Evolutionary conservation across 2,113 vertebrate species (phyloP).

Genomic region (Campylorhamphus procurvoides): DNA sequence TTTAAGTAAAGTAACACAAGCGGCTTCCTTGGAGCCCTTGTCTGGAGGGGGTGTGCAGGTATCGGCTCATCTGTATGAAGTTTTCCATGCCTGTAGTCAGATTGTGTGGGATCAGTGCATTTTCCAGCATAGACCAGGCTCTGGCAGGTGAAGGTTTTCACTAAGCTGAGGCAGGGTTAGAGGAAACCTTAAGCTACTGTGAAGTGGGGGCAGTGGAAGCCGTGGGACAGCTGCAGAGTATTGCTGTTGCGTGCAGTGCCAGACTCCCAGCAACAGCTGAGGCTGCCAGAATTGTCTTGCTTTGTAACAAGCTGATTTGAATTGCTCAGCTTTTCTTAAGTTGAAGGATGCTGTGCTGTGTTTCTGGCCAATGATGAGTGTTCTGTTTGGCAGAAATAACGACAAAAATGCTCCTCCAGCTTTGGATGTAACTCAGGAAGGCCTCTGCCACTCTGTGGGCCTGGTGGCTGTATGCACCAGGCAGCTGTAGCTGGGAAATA

Average conservation of each 20-base stretch:
- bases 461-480: not conserved
- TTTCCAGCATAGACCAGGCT: not conserved
- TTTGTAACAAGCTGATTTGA: not conserved
- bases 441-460: not conserved
- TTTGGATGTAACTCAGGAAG: not conserved
- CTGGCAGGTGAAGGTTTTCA: not conserved
- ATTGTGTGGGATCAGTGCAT: fast-evolving
- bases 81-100: not conserved
- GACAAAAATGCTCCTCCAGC: not conserved
- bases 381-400: not conserved
- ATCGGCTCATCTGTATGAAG: not conserved
- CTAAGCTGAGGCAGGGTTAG: not conserved
- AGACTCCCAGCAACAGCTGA: not conserved
- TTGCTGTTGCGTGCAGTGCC: not conserved
- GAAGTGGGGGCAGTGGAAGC: fast-evolving
- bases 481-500: not conserved
- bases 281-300: not conserved
- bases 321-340: not conserved
- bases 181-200: not conserved
- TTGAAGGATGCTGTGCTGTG: not conserved
- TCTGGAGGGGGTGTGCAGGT: not conserved
- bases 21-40: not conserved
- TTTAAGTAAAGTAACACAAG: fast-evolving
- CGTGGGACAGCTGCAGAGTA: too few species aligned
- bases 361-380: not conserved